Evolutionary conservation across 2,113 vertebrate species (phyloP), one percentile per base, ranked within the genome.

Genomic region (Mustela lutreola): DNA sequence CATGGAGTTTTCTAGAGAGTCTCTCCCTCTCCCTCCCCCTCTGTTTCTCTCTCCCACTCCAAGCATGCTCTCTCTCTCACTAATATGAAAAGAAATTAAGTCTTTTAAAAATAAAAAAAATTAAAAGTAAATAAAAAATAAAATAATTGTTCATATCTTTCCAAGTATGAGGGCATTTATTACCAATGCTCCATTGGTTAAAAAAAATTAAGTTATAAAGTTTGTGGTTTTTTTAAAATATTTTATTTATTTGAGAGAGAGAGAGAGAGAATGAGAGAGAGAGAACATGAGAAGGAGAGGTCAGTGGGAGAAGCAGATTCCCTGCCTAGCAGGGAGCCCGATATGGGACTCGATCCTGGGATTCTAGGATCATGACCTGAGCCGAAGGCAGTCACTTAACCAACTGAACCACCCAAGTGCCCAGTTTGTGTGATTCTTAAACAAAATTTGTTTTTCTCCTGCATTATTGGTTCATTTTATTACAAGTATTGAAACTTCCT

Each of bases 371-470:
- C 53, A 53, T 53, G 53, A 18, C 16, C 15, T 53, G 53, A 53
- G 53, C 53, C 15, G 16, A 53, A 53, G 53, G 16, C 53, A 53
- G 53, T 53, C 53, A 18, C 53, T 53, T 18, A 53, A 53, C 53
- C 53, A 53, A 18, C 53, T 53, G 53, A 53, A 16, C 53, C 53
- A 53, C 53, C 53, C 53, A 53, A 53, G 53, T 53, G 15, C 53
- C 53, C 15, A 88, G 48, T 92, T 62, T 85, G 56, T 78, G 58
- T 95, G 71, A 78, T 75, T 70, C 53, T 94, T 83, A 80, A 76
- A 81, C 24, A 84, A 97, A 91, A 67, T 67, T 67, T n/a, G 11
- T 60, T 84, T 89, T 85, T 91, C 42, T 96, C 31, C 31, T 82
- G 5, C 39, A 62, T 87, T 92, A 87, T 75, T 95, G 39, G 26